These are phyloP conservation scores for Silurus lanzhouensis DNA, from an alignment of 2,797 vertebrate species.

Conservation along the genomic window DNA sequence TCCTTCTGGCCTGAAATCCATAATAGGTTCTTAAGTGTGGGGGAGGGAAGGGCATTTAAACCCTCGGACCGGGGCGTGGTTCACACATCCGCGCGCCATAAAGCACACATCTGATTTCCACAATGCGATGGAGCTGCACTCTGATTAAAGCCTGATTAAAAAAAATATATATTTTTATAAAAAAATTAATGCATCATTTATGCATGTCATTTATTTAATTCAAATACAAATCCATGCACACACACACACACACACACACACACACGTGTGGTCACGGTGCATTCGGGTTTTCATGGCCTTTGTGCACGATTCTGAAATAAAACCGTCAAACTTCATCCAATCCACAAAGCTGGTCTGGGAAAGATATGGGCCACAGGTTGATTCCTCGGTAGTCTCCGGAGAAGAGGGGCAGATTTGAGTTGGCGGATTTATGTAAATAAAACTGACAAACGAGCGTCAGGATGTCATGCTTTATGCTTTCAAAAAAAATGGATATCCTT, in stretches of 20 bases:
- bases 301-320: neutral
- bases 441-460: neutral
- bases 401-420: neutral
- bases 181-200: neutral
- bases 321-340: no score
- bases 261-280: neutral
- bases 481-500: neutral
- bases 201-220: slow-evolving; percentile 4
- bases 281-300: neutral
- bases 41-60: slow-evolving; percentile 64
- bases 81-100: slow-evolving; percentile 54
- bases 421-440: neutral
- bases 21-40: slow-evolving; percentile 64
- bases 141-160: neutral
- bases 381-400: neutral
- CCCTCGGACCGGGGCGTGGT: slow-evolving; percentile 72
- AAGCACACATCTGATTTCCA: slow-evolving; percentile 19
- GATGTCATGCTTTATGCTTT: neutral
- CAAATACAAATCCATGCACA: neutral
- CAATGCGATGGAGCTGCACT: neutral
- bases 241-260: no score
- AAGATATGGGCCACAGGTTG: neutral
- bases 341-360: no score
- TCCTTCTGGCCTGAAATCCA: slow-evolving; percentile 61
- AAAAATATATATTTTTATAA: neutral